A percentile compares a stretch with the other conserved stretches of the same genome.
These are phyloP conservation scores for Pseudomyrmex flavicornis DNA, from an alignment of 1,140 invertebrate genomes.

Conservation along the genomic window DNA sequence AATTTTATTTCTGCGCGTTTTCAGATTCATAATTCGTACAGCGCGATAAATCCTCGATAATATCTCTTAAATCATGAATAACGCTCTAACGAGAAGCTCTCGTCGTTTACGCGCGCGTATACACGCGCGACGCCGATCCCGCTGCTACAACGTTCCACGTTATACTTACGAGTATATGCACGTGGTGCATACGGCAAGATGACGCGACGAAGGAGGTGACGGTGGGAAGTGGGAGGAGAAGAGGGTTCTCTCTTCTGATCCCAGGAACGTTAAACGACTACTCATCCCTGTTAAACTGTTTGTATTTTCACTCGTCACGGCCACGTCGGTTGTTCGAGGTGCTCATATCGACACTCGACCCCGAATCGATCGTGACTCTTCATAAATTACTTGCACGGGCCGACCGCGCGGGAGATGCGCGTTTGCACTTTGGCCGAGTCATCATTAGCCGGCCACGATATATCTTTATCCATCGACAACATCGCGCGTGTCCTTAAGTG, in stretches of 20 bases:
- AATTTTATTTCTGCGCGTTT: not conserved
- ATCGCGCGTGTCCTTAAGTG: constrained; percentile 74
- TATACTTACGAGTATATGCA: constrained; percentile 38
- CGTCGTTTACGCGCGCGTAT: constrained; percentile 39
- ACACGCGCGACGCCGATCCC: constrained; percentile 43
- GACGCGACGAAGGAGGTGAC: constrained; percentile 18
- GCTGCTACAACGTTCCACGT: constrained; percentile 15
- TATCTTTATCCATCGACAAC: constrained; percentile 82
- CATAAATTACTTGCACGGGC: constrained; percentile 67
- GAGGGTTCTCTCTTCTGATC: constrained; percentile 71
- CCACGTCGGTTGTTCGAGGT: constrained; percentile 73
- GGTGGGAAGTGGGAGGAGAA: constrained; percentile 13
- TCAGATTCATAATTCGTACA: not conserved
- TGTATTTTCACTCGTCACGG: constrained; percentile 85
- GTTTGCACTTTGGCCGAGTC: constrained; percentile 75
- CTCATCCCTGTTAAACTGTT: constrained; percentile 85
- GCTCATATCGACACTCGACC: constrained; percentile 79
- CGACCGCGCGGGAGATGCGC: not conserved
- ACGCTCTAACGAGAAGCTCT: constrained; percentile 34
- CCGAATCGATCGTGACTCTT: constrained; percentile 77
- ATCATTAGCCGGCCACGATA: constrained; percentile 76
- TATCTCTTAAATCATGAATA: constrained; percentile 23
- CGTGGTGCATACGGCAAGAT: constrained; percentile 31
- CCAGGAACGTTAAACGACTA: constrained; percentile 80
- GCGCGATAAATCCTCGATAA: constrained; percentile 23